These are phyloP conservation scores for Sternotherus odoratus DNA, from an alignment of 2,797 vertebrate genomes.

Conservation along the genomic window DNA sequence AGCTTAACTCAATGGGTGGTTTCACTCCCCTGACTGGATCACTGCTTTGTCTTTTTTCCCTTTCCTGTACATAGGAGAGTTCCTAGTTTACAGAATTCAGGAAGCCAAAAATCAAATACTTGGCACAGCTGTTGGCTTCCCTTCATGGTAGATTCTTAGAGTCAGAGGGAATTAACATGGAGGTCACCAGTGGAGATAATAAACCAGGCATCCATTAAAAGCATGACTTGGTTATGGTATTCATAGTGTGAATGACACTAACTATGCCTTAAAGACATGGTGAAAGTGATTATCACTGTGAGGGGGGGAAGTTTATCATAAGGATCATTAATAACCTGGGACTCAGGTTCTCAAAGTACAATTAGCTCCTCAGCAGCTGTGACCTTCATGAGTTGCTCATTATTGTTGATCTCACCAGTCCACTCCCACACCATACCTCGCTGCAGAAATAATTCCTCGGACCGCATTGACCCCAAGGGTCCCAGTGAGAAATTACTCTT, in stretches of 20 bases:
- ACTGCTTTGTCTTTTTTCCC: conserved; percentile 16
- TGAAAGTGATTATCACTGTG: conserved; percentile 14
- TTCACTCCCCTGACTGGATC: conserved; percentile 5
- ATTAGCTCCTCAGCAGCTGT: conserved; percentile 70
- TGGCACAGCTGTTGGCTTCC: neutral
- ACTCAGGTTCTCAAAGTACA: conserved; percentile 66
- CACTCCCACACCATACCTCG: neutral
- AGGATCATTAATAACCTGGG: conserved; percentile 63
- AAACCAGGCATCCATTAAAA: neutral
- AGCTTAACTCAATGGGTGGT: neutral
- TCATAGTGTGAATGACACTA: neutral
- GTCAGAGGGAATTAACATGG: conserved; percentile 28
- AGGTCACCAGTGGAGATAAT: neutral
- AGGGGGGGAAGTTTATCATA: conserved; percentile 55
- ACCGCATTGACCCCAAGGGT: conserved; percentile 48
- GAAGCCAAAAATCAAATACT: neutral
- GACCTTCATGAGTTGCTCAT: conserved; percentile 63
- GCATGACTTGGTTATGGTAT: neutral
- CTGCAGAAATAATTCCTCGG: conserved; percentile 66
- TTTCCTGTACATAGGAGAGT: neutral
- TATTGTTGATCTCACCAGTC: conserved; percentile 19
- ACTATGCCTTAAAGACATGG: conserved; percentile 35
- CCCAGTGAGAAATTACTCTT: conserved; percentile 15
- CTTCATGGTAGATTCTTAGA: conserved; percentile 8
- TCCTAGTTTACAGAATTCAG: neutral